Conservation (phyloP, 53 echinoderm and acorn worm genomes). For the Pentamera pediparva region DNA sequence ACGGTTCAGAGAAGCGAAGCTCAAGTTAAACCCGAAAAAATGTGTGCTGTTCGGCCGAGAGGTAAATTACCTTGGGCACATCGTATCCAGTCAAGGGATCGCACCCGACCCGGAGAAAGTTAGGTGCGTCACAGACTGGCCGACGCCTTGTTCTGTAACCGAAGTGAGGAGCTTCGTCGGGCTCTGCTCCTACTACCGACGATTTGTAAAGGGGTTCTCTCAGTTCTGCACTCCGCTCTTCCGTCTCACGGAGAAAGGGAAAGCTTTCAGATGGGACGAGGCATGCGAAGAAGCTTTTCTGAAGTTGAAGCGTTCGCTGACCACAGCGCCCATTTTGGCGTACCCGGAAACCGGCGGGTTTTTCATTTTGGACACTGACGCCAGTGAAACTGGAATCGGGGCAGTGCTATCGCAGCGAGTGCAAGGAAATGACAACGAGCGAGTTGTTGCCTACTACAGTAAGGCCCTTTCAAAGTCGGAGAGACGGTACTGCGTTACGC, state of each 20-base stretch:
- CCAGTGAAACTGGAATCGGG: constrained; percentile 27
- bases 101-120: constrained; percentile 37
- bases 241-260: constrained; percentile 30
- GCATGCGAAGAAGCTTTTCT: constrained; percentile 48
- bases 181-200: constrained; percentile 46
- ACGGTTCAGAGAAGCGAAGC: background rate
- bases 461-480: constrained; percentile 29
- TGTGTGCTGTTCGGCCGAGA: background rate
- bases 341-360: background rate
- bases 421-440: constrained; percentile 17
- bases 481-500: constrained; percentile 37
- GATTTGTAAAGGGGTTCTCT: constrained; percentile 45
- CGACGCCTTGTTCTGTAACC: constrained; percentile 8
- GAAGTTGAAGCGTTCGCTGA: background rate
- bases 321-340: constrained; percentile 11
- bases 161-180: constrained; percentile 46
- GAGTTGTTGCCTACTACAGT: constrained; percentile 34
- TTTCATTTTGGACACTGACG: constrained; percentile 35
- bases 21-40: background rate
- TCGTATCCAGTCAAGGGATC: constrained; percentile 30
- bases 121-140: constrained; percentile 26
- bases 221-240: constrained; percentile 25
- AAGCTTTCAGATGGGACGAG: constrained; percentile 26
- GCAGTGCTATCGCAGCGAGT: constrained; percentile 31
- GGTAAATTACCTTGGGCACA: background rate